Conservation (phyloP, 1,140 invertebrate species). For the Polypedilum vanderplanki region DNA sequence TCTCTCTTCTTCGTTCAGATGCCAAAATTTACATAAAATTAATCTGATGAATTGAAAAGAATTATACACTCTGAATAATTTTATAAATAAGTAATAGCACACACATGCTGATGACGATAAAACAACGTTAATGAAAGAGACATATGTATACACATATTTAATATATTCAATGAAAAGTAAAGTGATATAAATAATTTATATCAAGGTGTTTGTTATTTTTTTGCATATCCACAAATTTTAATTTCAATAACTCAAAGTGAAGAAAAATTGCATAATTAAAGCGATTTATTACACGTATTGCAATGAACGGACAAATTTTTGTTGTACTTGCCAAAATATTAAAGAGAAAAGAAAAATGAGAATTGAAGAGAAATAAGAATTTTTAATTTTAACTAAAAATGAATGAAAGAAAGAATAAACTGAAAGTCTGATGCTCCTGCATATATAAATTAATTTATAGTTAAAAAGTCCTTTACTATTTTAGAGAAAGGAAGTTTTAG, state of each 20-base stretch:
- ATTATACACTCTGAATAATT: neutral
- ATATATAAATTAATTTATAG: neutral
- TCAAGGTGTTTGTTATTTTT: neutral
- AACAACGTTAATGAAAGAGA: neutral
- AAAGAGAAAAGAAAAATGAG: neutral
- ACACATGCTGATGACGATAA: neutral
- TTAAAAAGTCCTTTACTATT: neutral
- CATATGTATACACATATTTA: too few relatives aligned
- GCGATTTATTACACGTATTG: neutral
- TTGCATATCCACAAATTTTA: neutral
- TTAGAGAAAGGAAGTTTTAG: slow-evolving; percentile 11
- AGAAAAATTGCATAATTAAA: neutral
- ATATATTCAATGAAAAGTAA: neutral
- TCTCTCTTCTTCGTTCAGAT: neutral
- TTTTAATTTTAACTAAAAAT: neutral
- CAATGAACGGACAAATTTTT: slow-evolving; percentile 27
- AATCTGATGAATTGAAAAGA: neutral
- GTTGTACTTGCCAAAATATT: slow-evolving; percentile 27
- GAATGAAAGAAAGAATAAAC: neutral
- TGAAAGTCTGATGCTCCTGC: neutral
- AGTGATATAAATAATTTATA: neutral
- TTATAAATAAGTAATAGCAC: neutral
- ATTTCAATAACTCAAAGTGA: neutral
- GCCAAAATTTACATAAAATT: neutral
- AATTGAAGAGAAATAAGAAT: neutral